Evolutionary conservation across 1,140 invertebrate genomes (phyloP), one percentile per base, ranked within the genome.

Genomic region (Ceratosolen fusciceps): DNA sequence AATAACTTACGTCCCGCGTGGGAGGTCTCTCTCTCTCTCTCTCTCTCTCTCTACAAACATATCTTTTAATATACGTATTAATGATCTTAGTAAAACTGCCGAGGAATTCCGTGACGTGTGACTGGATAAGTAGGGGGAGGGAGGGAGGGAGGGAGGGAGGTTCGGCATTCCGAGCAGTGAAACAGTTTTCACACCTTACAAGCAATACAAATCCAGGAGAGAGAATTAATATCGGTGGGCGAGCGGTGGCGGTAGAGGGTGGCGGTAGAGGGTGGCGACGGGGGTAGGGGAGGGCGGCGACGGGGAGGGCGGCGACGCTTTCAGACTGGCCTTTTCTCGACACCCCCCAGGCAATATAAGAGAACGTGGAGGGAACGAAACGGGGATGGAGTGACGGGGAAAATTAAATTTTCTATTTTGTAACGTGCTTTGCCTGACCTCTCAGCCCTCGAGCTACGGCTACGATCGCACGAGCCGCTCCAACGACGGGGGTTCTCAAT

Each of bases 341-440:
- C 81, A 81, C 80, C 82, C 79, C 81, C n/a, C 75, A 80, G 52
- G 74, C 82, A 84, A 84, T 83, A 84, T 77, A 77, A 77, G 74
- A 68, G 80, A 82, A 79, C 80, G 82, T 82, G 80, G 81, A 77
- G 74, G 71, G 67, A 67, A 43, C 58, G 14, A 68, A 77, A 65
- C 71, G 70, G 3, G 31, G 72, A 65, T 56, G 8, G 74, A 73
- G 71, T 84, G 82, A 84, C 81, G 80, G 81, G 83, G 71, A 83
- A 86, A 86, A 87, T 86, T 85, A 85, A 85, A 88, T 88, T 89
- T 87, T 84, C 83, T 84, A 85, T 88, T 87, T 87, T 85, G 83
- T 83, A 86, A 86, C 81, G 78, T 82, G 80, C 80, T 80, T 74
- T 77, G 65, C 80, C 79, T 85, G 83, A 83, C 84, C 84, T 84